Conservation (phyloP, 2,113 vertebrate genomes). For the Burhinus oedicnemus region DNA sequence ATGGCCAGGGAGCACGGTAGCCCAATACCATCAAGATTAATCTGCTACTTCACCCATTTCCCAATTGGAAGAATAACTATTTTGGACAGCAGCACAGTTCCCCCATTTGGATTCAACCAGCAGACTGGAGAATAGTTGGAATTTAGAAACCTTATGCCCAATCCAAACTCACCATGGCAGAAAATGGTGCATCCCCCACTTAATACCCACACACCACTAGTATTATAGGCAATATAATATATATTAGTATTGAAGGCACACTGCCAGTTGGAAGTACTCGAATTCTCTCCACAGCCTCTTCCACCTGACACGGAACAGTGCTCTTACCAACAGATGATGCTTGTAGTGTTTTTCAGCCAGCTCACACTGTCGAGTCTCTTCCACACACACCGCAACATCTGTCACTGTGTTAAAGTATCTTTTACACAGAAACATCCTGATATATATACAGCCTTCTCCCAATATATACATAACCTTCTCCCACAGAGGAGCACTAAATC, state of each 20-base stretch:
- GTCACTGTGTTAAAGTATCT: slow-evolving; percentile 65
- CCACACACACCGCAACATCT: slow-evolving; percentile 76
- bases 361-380: slow-evolving; percentile 58
- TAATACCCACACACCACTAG: neutral
- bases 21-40: neutral
- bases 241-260: neutral
- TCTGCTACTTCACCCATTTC: neutral
- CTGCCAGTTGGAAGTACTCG: neutral
- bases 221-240: too few relatives aligned
- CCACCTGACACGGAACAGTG: neutral
- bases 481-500: neutral
- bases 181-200: neutral
- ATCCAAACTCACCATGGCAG: neutral
- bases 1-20: neutral
- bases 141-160: neutral
- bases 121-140: neutral
- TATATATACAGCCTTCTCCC: neutral
- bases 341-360: slow-evolving; percentile 71
- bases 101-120: neutral
- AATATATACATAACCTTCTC: neutral
- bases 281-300: neutral
- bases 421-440: neutral
- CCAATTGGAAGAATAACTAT: neutral
- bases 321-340: slow-evolving; percentile 80
- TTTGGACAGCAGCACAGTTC: neutral